Evolutionary conservation across 2,113 vertebrate species (phyloP).

Genomic region (Cavia porcellus): DNA sequence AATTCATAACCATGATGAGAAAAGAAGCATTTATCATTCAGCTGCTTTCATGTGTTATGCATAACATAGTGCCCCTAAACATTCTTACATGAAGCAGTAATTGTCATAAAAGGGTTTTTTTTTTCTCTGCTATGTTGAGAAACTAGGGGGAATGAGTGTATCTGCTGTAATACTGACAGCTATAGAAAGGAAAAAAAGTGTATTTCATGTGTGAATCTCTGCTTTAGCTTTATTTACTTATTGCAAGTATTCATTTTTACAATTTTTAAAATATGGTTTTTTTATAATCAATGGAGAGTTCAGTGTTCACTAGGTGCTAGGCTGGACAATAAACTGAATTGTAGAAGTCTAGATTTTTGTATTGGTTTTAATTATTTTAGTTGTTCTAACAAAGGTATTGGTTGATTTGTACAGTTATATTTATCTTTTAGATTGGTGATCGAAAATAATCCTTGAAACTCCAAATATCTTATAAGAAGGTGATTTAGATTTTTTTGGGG

Average conservation of each 20-base stretch:
- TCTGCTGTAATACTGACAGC: not conserved
- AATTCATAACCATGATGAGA: not conserved
- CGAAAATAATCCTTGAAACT: constrained; percentile 60
- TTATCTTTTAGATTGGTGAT: constrained; percentile 32
- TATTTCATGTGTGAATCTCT: not conserved
- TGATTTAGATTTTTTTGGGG: constrained; percentile 65
- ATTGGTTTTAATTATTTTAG: not conserved
- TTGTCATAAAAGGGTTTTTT: not conserved
- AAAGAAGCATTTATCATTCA: not conserved
- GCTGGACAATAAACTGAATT: not conserved
- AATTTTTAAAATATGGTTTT: constrained; percentile 5
- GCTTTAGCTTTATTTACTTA: not conserved
- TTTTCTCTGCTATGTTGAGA: not conserved
- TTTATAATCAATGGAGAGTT: not conserved
- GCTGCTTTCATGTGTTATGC: not conserved
- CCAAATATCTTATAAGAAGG: constrained; percentile 71
- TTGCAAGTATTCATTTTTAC: not conserved
- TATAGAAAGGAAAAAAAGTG: not conserved
- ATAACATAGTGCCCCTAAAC: not conserved
- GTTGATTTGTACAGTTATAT: constrained; percentile 26
- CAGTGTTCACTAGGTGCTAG: not conserved
- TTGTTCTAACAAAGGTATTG: not conserved
- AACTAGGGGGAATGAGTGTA: not conserved
- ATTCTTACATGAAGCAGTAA: not conserved
- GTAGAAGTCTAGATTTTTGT: not conserved